Evolutionary conservation across 1,140 invertebrate genomes (phyloP).

Genomic region (Colletes gigas): DNA sequence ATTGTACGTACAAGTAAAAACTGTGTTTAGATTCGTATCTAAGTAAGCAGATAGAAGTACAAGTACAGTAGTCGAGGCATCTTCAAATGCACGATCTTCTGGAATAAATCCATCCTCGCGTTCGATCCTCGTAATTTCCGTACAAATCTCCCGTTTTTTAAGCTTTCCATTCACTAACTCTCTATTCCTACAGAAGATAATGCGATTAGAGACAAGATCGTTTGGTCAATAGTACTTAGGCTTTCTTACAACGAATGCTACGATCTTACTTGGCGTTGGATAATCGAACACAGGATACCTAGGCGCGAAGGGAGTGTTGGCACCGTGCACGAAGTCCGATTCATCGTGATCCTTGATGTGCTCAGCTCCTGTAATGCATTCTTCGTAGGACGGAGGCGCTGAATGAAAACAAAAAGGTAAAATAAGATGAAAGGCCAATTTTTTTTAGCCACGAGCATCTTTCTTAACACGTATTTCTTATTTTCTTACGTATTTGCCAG

Average conservation of each 20-base stretch:
- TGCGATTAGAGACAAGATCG: too few relatives aligned
- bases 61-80: background rate
- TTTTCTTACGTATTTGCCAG: slow-evolving; percentile 43
- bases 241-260: background rate
- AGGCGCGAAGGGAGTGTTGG: slow-evolving; percentile 46
- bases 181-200: background rate
- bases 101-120: too few relatives aligned
- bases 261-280: slow-evolving; percentile 30
- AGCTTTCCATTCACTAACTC: background rate
- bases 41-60: too few relatives aligned
- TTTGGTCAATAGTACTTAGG: background rate
- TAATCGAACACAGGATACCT: slow-evolving; percentile 61
- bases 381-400: slow-evolving; percentile 68
- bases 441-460: too few relatives aligned
- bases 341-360: slow-evolving; percentile 49
- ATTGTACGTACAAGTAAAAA: background rate
- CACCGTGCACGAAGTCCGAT: slow-evolving; percentile 44
- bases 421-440: too few relatives aligned
- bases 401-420: background rate
- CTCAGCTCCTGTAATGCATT: slow-evolving; percentile 48
- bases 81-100: too few relatives aligned
- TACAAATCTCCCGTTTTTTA: background rate
- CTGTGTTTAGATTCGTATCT: background rate
- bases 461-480: too few relatives aligned
- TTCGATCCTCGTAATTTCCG: background rate